Evolutionary conservation across 30 jellyfish, hydroid and myxozoan species (phyloP).

Genomic region (Calvadosia cruxmelitensis): DNA sequence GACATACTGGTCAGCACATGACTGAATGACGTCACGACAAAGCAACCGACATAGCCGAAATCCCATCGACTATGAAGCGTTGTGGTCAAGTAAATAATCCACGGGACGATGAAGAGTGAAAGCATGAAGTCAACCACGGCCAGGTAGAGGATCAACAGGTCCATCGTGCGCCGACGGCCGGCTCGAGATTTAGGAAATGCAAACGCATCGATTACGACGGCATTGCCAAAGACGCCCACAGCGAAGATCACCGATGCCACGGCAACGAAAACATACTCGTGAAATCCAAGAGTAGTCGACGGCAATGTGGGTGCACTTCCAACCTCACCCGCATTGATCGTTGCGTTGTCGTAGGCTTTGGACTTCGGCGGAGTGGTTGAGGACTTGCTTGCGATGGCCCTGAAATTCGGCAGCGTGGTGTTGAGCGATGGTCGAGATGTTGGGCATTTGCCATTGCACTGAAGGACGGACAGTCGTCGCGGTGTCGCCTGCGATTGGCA

Average conservation of each 20-base stretch:
- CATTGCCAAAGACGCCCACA: not conserved
- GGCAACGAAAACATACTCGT: not conserved
- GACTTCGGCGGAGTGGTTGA: no score
- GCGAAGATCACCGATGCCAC: not conserved
- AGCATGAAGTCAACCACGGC: conserved; percentile 9
- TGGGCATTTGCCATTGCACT: no score
- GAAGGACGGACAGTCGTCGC: no score
- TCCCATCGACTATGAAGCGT: conserved; percentile 25
- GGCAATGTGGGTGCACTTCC: no score
- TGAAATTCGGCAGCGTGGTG: no score
- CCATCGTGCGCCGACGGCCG: not conserved
- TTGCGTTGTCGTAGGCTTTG: no score
- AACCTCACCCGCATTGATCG: no score
- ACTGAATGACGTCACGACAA: conserved; percentile 14
- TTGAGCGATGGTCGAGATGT: no score
- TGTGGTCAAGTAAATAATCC: conserved; percentile 9
- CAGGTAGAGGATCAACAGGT: not conserved
- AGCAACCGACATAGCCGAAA: conserved; percentile 27
- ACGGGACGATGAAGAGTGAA: conserved; percentile 13
- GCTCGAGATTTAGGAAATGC: not conserved
- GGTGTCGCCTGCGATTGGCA: no score
- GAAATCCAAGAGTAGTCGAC: not conserved
- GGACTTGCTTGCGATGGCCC: no score
- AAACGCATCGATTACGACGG: not conserved
- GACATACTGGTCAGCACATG: conserved; percentile 24